Base-by-base conservation (phyloP, 2,888 invertebrate species). In the Esperia sulphurella region DNA sequence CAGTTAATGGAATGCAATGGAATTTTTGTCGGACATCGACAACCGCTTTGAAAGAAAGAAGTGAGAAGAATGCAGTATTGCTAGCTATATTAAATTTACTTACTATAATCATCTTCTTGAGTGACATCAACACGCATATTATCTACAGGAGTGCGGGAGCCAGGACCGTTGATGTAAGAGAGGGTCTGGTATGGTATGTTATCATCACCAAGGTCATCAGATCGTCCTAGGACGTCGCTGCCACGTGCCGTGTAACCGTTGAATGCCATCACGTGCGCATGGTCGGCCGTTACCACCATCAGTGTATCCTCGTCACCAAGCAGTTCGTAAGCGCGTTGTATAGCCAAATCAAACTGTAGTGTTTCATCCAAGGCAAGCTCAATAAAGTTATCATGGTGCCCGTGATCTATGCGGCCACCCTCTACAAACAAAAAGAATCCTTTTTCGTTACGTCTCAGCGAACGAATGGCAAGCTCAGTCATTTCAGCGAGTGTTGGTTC, bases 391-490 rank as follows among this genome's bases (percentile, higher is more conserved):
- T 74, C 79, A 59, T 94, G 94, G 65, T 93, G 92, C 0, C 90
- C 92, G 47, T 88, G 85, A 63, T 92, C 92, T 39, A 92, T 92
- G 57, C 86, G 74, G 0, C 90, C 92, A 55, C 55, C 92, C 72
- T 92, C 92, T 4, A 95, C 92, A 66, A 95, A 92, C 3, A 95
- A 77, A 60, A 94, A 93, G 68, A 87, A 95, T 1, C 95, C 95
- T 3, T 93, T 84, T 9, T 76, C 72, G 55, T 91, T 83, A 59
- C 90, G 91, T 28, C 84, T 79, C 42, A 95, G 79, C 8, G 93
- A 78, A 53, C 91, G 84, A 37, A 95, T 92, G 0, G 95, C 95
- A 28, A 90, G 91, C 78, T 55, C 55, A 6, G 55, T 57, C 21
- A 58, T 28, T 10, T 59, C 55, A 2, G 54, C 58, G 31, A 96